Conservation (phyloP, 2,113 vertebrate genomes). For the Maccullochella peelii region DNA sequence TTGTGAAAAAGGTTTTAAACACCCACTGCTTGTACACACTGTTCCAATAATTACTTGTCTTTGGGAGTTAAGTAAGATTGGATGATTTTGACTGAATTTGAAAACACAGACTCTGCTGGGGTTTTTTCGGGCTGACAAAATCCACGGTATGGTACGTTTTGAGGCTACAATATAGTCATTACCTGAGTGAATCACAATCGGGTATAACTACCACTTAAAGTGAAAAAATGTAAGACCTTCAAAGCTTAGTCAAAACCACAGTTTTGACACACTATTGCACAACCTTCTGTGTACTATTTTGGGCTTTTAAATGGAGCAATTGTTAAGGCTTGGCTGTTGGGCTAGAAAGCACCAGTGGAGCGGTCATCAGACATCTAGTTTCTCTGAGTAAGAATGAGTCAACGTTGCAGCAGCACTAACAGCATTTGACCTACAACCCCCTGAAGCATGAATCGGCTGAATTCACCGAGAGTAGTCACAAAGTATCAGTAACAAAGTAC, state of each 20-base stretch:
- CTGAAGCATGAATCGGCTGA: slow-evolving; percentile 14
- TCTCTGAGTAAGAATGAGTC: slow-evolving; percentile 32
- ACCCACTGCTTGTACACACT: background rate
- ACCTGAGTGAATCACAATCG: background rate
- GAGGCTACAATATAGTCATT: background rate
- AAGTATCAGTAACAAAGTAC: background rate
- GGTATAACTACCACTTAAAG: background rate
- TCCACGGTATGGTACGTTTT: background rate
- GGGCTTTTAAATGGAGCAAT: slow-evolving; percentile 8
- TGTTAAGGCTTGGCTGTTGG: slow-evolving; percentile 13
- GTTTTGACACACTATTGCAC: background rate
- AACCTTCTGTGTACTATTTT: slow-evolving; percentile 4
- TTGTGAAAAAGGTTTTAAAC: background rate
- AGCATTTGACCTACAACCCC: slow-evolving; percentile 23
- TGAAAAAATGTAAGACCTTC: slow-evolving; percentile 2
- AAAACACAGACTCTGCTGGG: background rate
- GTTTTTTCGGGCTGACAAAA: background rate
- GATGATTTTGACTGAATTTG: background rate
- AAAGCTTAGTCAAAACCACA: background rate
- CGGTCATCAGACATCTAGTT: slow-evolving; percentile 23
- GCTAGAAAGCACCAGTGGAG: slow-evolving; percentile 13
- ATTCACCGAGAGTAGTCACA: slow-evolving; percentile 16
- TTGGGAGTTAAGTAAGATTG: background rate
- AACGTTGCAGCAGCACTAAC: slow-evolving; percentile 6
- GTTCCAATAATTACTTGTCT: background rate